These are phyloP conservation scores for Mormyrus proboscirostris DNA, from an alignment of 2,797 vertebrate species.

Conservation along the genomic window DNA sequence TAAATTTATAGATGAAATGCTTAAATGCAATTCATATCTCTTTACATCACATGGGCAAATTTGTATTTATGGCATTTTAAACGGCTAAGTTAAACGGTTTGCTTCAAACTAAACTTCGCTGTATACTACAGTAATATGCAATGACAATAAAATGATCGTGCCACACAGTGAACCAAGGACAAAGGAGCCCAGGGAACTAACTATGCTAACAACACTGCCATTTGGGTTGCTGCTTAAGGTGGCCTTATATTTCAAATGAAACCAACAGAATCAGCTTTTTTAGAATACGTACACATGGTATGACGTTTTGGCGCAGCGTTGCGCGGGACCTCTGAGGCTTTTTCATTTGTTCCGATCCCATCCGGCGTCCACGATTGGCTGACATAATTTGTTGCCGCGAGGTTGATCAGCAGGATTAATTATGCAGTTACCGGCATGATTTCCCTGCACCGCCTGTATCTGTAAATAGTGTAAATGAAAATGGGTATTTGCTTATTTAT, in stretches of 20 bases:
- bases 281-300: neutral
- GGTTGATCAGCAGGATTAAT: neutral
- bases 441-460: neutral
- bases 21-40: neutral
- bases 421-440: neutral
- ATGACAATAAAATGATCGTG: neutral
- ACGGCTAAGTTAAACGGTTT: neutral
- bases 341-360: neutral
- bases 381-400: neutral
- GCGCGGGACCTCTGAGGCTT: neutral
- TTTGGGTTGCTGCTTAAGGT: neutral
- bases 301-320: neutral
- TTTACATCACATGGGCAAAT: neutral
- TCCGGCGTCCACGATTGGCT: neutral
- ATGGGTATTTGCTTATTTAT: neutral
- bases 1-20: neutral
- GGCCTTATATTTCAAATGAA: neutral
- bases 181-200: conserved; percentile 28
- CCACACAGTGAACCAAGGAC: conserved; percentile 26
- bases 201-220: neutral
- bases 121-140: neutral
- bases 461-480: neutral
- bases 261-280: neutral
- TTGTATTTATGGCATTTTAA: neutral
- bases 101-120: neutral